These are phyloP conservation scores for Microcebus ravelobensis DNA, from an alignment of 2,113 vertebrate genomes.

Conservation along the genomic window DNA sequence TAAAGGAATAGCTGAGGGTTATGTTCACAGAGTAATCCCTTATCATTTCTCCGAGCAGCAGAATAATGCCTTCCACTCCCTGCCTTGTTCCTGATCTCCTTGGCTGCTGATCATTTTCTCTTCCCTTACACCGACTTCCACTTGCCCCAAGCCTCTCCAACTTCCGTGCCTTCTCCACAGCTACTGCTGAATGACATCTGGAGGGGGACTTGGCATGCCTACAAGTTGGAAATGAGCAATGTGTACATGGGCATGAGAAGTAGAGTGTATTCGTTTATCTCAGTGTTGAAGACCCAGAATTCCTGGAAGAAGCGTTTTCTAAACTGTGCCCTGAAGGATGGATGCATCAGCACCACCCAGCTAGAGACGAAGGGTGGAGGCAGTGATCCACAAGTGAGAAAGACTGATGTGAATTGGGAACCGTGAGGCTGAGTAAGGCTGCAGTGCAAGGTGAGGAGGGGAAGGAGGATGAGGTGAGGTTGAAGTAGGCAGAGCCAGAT, in stretches of 20 bases:
- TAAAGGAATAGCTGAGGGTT: background rate
- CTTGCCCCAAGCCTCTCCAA: background rate
- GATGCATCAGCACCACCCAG: background rate
- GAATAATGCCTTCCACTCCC: background rate
- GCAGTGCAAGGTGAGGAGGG: background rate
- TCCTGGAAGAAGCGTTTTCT: background rate
- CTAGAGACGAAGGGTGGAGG: background rate
- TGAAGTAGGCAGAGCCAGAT: background rate
- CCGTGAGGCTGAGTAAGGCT: fast-evolving
- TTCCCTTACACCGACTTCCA: background rate
- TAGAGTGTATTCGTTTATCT: background rate
- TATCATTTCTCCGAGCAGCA: background rate
- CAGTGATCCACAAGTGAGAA: background rate
- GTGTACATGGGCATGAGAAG: background rate
- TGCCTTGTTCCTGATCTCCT: background rate
- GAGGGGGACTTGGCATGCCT: background rate
- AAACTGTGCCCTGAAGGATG: background rate
- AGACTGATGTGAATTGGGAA: background rate
- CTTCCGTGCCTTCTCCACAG: background rate
- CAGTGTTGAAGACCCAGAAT: background rate
- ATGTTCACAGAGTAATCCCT: background rate
- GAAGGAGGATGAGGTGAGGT: too few relatives aligned
- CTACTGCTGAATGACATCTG: background rate
- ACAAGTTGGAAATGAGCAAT: background rate
- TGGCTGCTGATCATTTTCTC: background rate